Conservation (phyloP, 2,113 vertebrate genomes). For the Chinchilla lanigera region DNA sequence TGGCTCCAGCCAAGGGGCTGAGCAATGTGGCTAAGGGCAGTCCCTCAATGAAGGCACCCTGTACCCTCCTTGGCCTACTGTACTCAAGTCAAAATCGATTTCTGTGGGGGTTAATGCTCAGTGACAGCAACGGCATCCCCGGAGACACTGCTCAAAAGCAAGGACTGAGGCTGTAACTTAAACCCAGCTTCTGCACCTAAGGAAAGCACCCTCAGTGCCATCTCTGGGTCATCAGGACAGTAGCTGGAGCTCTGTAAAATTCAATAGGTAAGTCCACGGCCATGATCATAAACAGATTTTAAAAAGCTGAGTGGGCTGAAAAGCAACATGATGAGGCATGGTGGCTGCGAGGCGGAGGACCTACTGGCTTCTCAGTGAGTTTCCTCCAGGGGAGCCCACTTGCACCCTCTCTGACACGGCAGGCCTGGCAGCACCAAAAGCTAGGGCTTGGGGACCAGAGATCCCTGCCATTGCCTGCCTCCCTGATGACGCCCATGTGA, state of each 20-base stretch:
- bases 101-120: accelerated
- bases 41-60: accelerated
- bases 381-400: background rate
- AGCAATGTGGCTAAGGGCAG: background rate
- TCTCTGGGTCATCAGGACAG: background rate
- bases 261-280: background rate
- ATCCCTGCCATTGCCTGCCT: accelerated
- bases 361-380: accelerated
- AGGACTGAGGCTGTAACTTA: background rate
- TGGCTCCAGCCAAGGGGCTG: background rate
- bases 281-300: background rate
- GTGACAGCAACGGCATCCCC: background rate
- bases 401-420: accelerated
- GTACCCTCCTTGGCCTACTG: background rate
- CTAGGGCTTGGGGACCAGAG: background rate
- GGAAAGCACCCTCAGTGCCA: background rate
- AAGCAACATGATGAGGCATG: background rate
- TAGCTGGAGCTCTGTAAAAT: background rate
- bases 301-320: background rate
- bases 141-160: background rate
- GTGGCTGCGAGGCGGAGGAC: background rate
- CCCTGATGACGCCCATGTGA: accelerated
- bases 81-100: background rate
- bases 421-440: too few relatives aligned
- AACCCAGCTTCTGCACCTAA: background rate